Percentiles rank a stretch among this genome's conserved stretches.
Conservation (phyloP, 2,888 invertebrate genomes). For the Homarus gammarus region DNA sequence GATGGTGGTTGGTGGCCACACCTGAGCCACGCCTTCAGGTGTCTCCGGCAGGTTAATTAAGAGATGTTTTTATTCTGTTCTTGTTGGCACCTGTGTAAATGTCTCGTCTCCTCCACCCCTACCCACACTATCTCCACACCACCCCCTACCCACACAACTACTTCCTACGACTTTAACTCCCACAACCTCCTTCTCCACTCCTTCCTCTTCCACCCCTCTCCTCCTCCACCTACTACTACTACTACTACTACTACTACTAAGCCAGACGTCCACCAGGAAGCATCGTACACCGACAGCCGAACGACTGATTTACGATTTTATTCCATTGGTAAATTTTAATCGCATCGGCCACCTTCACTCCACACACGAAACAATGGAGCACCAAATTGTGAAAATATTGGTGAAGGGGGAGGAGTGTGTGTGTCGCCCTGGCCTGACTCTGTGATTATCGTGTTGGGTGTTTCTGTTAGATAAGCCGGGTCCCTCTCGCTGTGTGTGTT, state of each 20-base stretch:
- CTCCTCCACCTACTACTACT: no score
- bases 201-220: not conserved
- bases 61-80: no score
- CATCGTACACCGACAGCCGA: not conserved
- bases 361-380: constrained; percentile 41
- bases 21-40: no score
- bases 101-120: constrained; percentile 10
- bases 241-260: no score
- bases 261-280: not conserved
- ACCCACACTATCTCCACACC: constrained; percentile 16
- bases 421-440: constrained; percentile 12
- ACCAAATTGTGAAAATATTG: constrained; percentile 61
- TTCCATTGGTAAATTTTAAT: constrained; percentile 64
- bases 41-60: no score
- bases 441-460: constrained; percentile 19
- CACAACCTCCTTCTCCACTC: no score
- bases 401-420: constrained; percentile 6
- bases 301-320: constrained; percentile 60
- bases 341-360: constrained; percentile 52
- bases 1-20: no score
- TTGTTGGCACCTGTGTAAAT: no score
- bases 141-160: constrained; percentile 10
- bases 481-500: not conserved
- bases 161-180: no score
- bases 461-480: constrained; percentile 13